phyloP scores from a whole-genome alignment of 2,113 vertebrate genomes.

The Cricetomys ansorgei region DNA sequence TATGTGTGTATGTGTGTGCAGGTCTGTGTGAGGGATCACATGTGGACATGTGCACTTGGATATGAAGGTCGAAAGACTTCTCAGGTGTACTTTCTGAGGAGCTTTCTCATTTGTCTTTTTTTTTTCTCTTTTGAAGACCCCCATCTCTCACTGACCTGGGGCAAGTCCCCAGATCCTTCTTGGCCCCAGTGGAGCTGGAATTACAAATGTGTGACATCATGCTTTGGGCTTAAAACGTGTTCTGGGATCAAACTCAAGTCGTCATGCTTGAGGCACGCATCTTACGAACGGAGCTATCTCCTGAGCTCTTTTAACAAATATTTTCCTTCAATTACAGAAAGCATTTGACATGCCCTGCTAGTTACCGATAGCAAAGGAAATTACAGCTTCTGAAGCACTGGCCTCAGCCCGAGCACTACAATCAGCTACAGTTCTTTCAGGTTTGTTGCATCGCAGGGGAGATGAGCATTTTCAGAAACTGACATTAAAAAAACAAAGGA shows the following conservation, averaged over 20 bases:
- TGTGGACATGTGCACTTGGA: neutral
- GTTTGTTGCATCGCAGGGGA: neutral
- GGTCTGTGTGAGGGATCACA: neutral
- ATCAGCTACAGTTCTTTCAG: neutral
- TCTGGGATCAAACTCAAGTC: neutral
- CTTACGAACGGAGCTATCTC: neutral
- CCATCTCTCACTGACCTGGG: neutral
- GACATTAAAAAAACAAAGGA: neutral
- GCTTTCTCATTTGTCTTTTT: rapidly evolving
- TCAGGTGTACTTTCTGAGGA: neutral
- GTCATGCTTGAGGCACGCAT: neutral
- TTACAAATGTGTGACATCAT: neutral
- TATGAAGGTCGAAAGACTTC: neutral
- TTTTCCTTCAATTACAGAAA: neutral
- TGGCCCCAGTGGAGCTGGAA: neutral
- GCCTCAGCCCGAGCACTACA: neutral
- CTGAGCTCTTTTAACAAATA: neutral
- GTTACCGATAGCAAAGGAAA: neutral
- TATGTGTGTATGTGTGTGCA: neutral
- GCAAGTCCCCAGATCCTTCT: neutral
- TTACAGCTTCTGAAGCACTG: neutral
- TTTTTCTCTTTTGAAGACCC: neutral
- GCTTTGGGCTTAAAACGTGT: neutral
- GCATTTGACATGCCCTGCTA: neutral
- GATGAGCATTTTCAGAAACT: conserved; percentile 23